Evolutionary conservation across 2,888 invertebrate genomes (phyloP).

Genomic region (Tinea semifulvella): DNA sequence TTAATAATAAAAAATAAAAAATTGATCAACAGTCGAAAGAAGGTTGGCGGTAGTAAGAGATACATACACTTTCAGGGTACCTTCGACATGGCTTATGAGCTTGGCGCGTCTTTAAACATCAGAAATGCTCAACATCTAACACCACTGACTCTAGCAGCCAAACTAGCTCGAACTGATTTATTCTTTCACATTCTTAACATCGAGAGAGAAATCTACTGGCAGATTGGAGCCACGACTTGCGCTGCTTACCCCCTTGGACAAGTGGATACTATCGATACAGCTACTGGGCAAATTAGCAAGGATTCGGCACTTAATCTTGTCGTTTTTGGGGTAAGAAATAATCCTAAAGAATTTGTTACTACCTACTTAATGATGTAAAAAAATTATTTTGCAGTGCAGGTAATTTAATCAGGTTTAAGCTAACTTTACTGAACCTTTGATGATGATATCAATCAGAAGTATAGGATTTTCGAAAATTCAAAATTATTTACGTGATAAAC

Average conservation of each 20-base stretch:
- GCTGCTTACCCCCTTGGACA: slow-evolving; percentile 95
- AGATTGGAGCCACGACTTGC: slow-evolving; percentile 94
- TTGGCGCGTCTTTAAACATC: slow-evolving; percentile 88
- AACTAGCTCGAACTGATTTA: slow-evolving; percentile 91
- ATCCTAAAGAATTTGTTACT: no score
- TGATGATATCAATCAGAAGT: no score
- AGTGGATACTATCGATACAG: slow-evolving; percentile 94
- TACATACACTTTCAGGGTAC: slow-evolving; percentile 70
- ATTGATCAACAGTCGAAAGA: no score
- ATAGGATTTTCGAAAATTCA: no score
- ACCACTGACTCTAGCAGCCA: slow-evolving; percentile 92
- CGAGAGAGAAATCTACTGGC: slow-evolving; percentile 97
- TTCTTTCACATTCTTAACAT: slow-evolving; percentile 97
- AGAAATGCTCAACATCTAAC: slow-evolving; percentile 89
- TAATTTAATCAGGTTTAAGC: no score
- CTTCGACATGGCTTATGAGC: slow-evolving; percentile 94
- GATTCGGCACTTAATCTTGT: slow-evolving; percentile 95
- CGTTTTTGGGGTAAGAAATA: slow-evolving; percentile 86
- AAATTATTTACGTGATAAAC: no score
- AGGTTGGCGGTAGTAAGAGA: no score
- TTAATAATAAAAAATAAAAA: no score
- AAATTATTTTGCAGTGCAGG: no score
- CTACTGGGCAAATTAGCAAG: slow-evolving; percentile 92
- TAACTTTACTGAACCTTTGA: no score
- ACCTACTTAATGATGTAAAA: no score